Conservation (phyloP, 2,888 invertebrate genomes). For the Apamea epomidion region DNA sequence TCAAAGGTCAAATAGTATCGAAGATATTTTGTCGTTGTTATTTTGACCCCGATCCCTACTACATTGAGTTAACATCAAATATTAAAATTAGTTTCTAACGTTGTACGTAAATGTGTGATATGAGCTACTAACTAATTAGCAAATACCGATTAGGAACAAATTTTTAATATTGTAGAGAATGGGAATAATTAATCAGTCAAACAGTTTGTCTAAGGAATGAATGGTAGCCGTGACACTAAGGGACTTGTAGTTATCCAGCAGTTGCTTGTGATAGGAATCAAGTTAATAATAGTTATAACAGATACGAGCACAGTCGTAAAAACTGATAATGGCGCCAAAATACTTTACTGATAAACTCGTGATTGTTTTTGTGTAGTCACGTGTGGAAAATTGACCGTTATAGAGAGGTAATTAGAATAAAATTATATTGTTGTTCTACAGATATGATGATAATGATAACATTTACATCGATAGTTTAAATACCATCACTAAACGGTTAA, state of each 20-base stretch:
- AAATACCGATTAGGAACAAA: not conserved
- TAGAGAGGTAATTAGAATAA: conserved; percentile 6
- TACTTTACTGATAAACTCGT: conserved; percentile 15
- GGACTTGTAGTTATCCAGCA: not conserved
- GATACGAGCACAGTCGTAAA: conserved; percentile 2
- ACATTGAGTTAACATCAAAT: conserved; percentile 45
- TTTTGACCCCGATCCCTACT: conserved; percentile 66
- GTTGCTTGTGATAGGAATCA: not conserved
- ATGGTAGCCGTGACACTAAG: not conserved
- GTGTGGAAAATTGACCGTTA: not conserved
- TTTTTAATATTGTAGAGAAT: not conserved
- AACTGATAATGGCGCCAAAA: conserved; percentile 24
- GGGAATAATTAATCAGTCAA: not conserved
- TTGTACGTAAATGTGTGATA: conserved; percentile 14
- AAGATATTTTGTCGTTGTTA: conserved; percentile 66
- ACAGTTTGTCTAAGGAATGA: not conserved
- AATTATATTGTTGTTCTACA: not conserved
- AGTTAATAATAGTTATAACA: conserved; percentile 2
- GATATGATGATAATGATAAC: not conserved
- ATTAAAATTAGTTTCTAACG: conserved; percentile 54
- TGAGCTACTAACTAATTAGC: conserved; percentile 39
- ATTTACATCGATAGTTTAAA: conserved; percentile 18
- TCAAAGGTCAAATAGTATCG: conserved; percentile 66
- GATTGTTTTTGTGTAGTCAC: conserved; percentile 19
- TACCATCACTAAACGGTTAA: conserved; percentile 69